Conservation (phyloP, 2,797 vertebrate genomes). For the Falco biarmicus region DNA sequence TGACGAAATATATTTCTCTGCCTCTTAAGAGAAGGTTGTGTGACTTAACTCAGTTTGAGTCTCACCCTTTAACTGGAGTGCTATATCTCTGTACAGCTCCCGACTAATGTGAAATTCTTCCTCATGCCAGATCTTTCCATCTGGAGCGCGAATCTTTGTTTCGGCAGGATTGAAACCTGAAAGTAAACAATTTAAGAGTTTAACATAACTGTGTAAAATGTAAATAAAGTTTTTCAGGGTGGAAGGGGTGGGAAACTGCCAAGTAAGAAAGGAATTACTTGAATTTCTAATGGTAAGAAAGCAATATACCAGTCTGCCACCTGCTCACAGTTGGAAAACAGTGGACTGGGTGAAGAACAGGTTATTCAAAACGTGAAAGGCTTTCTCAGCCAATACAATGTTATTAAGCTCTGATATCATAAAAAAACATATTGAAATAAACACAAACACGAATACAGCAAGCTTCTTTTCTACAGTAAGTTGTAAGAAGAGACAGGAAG, state of each 20-base stretch:
- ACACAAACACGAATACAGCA: neutral
- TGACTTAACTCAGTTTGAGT: neutral
- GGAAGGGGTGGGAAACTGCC: neutral
- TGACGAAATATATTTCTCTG: neutral
- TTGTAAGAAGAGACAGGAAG: neutral
- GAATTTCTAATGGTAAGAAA: neutral
- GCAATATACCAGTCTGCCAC: neutral
- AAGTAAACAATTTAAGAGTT: conserved; percentile 21
- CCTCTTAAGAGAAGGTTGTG: neutral
- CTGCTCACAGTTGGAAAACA: neutral
- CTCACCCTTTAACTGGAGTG: conserved; percentile 85
- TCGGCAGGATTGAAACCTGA: conserved; percentile 92
- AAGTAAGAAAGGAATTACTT: neutral
- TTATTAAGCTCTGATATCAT: neutral
- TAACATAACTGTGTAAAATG: neutral
- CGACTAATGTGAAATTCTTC: conserved; percentile 85
- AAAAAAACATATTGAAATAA: neutral
- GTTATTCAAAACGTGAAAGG: neutral
- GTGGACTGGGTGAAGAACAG: neutral
- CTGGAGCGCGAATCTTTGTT: conserved; percentile 85
- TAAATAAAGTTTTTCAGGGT: neutral
- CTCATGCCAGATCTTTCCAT: conserved; percentile 88
- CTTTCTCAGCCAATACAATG: neutral
- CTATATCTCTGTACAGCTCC: conserved; percentile 85
- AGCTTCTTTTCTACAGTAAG: neutral